Evolutionary conservation across 1,140 invertebrate genomes (phyloP).

Genomic region (Procambarus clarkii): DNA sequence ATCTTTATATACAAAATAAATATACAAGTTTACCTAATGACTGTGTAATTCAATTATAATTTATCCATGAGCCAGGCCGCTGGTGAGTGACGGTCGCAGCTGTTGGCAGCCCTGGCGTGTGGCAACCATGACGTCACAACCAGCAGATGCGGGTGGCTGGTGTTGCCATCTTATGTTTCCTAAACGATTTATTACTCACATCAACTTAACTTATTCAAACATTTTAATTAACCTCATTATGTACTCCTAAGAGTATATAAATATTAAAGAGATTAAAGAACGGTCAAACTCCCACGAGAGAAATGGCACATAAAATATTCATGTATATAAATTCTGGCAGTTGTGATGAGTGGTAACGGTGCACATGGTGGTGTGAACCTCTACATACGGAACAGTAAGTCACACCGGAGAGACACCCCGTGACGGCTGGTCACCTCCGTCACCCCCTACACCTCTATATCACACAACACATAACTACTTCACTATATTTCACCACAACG

Average conservation of each 20-base stretch:
- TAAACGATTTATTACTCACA: neutral
- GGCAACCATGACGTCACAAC: constrained; percentile 44
- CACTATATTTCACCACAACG: neutral
- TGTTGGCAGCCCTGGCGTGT: constrained; percentile 53
- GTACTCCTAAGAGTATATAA: too few species aligned
- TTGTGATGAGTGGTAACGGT: constrained; percentile 29
- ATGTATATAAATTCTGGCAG: constrained; percentile 1
- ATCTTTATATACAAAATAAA: too few species aligned
- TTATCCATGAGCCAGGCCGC: too few species aligned
- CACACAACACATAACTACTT: neutral
- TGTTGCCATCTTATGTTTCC: neutral
- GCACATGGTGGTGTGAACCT: constrained; percentile 28
- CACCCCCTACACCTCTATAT: too few species aligned
- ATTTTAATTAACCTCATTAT: neutral
- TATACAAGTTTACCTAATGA: too few species aligned
- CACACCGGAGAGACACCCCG: neutral
- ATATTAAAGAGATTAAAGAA: too few species aligned
- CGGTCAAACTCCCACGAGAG: too few species aligned
- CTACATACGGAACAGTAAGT: neutral
- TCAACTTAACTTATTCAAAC: neutral
- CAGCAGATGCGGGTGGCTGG: constrained; percentile 51
- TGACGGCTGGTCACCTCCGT: neutral
- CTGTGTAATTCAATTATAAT: too few species aligned
- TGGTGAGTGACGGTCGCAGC: too few species aligned
- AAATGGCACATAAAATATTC: too few species aligned